Percentiles rank a stretch among this genome's conserved stretches.
Evolutionary conservation across 2,797 vertebrate genomes (phyloP).

Genomic region (Silurus aristotelis): DNA sequence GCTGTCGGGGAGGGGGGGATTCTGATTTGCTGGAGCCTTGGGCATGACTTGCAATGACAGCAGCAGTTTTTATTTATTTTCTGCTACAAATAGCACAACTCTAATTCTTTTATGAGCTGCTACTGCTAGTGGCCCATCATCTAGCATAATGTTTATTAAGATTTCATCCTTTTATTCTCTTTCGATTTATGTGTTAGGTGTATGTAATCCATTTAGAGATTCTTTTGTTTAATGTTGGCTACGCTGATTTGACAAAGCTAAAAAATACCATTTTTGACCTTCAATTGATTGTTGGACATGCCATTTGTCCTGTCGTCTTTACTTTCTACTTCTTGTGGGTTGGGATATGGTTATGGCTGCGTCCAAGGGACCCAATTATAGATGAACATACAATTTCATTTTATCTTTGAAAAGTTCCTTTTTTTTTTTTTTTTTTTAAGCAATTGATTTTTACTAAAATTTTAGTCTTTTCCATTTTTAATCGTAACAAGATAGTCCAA

Average conservation of each 20-base stretch:
- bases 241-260: slow-evolving; percentile 45
- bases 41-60: slow-evolving; percentile 70
- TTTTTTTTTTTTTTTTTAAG: slow-evolving; percentile 58
- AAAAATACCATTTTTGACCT: slow-evolving; percentile 53
- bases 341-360: slow-evolving; percentile 52
- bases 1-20: slow-evolving; percentile 62
- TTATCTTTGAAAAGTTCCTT: slow-evolving; percentile 53
- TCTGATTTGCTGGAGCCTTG: slow-evolving; percentile 69
- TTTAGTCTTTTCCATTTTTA: slow-evolving; percentile 55
- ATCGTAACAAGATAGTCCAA: slow-evolving; percentile 47
- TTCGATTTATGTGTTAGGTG: slow-evolving; percentile 60
- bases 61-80: slow-evolving; percentile 92
- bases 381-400: slow-evolving; percentile 57
- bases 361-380: slow-evolving; percentile 69
- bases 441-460: slow-evolving; percentile 53
- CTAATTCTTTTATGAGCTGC: slow-evolving; percentile 75
- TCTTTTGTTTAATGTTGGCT: slow-evolving; percentile 58
- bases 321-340: slow-evolving; percentile 47
- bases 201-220: slow-evolving; percentile 61
- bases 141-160: slow-evolving; percentile 54
- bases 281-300: slow-evolving; percentile 64
- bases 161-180: slow-evolving; percentile 57
- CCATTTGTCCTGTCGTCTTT: slow-evolving; percentile 56
- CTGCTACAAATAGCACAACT: slow-evolving; percentile 71
- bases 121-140: slow-evolving; percentile 60